Base-by-base conservation (phyloP, 1,140 invertebrate species). In the Homalodisca vitripennis region DNA sequence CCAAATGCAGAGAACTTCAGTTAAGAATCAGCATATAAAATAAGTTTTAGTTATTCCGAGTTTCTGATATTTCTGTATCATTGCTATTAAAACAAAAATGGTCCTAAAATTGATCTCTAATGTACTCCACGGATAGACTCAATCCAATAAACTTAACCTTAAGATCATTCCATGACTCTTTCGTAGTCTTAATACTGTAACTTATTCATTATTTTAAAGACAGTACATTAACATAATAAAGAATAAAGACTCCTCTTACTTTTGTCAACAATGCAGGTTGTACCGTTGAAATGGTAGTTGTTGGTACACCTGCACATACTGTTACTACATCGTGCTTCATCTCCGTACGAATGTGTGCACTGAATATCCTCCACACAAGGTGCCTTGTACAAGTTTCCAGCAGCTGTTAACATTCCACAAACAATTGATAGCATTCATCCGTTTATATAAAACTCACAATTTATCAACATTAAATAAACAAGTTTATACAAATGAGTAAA, bases 321-420 rank as follows among this genome's bases (percentile, higher is more conserved):
- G 55, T 60, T 26, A 26, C 55, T 60, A 26, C 55, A 60, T 6
- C 24, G 55, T 6, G 55, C 55, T 26, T 60, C 55, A n/a, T 60
- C 55, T 60, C 55, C 55, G 26, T 60, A 60, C 3, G 55, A 60
- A 3, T 26, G 6, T 2, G 55, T 6, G 24, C 55, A 60, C 55
- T 60, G 55, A 26, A 60, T 60, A 24, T 60, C 55, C 26, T 60
- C 55, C 55, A 22, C 55, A 29, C 55, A 60, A 14, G 55, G 10
- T 10, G 27, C 55, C 29, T 26, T 6, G 55, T 60, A 60, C 13
- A 3, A 2, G 13, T 6, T 60, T 10, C 55, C 55, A 3, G 55
- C 55, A 26, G 26, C 55, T 60, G 22, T 13, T 12, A 30, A 60
- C 48, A 41, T 17, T 10, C 34, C 6, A 6, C 6, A 10, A 41